A percentile compares a stretch with the other conserved stretches of the same genome.
These are phyloP conservation scores for Electrona antarctica DNA, from an alignment of 2,113 vertebrate species.

Conservation along the genomic window DNA sequence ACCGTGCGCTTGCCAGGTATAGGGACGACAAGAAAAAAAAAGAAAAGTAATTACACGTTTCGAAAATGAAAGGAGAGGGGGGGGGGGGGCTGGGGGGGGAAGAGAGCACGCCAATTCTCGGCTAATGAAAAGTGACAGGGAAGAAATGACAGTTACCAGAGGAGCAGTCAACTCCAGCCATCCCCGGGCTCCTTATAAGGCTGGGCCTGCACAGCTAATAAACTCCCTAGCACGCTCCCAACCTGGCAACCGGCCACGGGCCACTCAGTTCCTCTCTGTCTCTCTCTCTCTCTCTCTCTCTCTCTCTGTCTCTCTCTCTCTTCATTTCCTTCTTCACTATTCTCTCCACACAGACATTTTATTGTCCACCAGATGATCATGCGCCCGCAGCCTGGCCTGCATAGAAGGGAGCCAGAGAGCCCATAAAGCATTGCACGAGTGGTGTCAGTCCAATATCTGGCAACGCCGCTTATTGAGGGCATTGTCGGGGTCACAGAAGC, in stretches of 20 bases:
- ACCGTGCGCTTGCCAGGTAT: slow-evolving; percentile 26
- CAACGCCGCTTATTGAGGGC: background rate
- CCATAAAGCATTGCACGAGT: slow-evolving; percentile 1
- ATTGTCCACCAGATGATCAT: slow-evolving; percentile 2
- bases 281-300: too few species aligned
- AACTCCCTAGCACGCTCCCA: slow-evolving; percentile 18
- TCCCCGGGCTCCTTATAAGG: slow-evolving; percentile 78
- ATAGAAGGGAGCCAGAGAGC: slow-evolving; percentile 2
- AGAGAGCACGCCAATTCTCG: slow-evolving; percentile 45
- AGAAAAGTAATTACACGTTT: slow-evolving; percentile 1
- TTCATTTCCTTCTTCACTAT: background rate
- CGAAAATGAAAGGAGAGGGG: slow-evolving; percentile 6
- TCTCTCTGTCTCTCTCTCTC: background rate
- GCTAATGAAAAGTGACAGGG: slow-evolving; percentile 68
- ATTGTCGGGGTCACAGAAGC: too few species aligned
- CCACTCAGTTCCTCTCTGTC: background rate
- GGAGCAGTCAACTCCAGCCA: slow-evolving; percentile 53
- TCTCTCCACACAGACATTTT: background rate
- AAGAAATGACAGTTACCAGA: slow-evolving; percentile 72
- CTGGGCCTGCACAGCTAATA: slow-evolving; percentile 42
- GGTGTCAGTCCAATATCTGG: slow-evolving; percentile 8
- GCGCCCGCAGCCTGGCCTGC: background rate
- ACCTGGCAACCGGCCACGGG: slow-evolving; percentile 2
- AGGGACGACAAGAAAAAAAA: slow-evolving; percentile 12
- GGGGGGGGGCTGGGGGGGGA: slow-evolving; percentile 15